Base-by-base conservation (phyloP, 1,140 invertebrate species). In the Eriosoma lanigerum region DNA sequence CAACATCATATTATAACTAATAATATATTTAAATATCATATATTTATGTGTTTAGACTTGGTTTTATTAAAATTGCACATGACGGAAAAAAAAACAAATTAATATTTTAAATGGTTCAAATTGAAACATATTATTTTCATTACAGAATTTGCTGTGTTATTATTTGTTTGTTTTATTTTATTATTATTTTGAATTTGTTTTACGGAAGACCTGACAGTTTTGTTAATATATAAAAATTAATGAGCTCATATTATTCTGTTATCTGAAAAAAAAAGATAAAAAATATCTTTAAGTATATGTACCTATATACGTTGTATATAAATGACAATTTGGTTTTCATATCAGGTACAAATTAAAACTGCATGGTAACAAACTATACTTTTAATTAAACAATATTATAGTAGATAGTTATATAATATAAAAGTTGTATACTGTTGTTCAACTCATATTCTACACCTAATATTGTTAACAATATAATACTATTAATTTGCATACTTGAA, bases 281-380 rank as follows among this genome's bases (percentile, higher is more conserved):
- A 44, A 32, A 58, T 19, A 58, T 32, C 10, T 29, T 64, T 54
- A 70, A 72, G 48, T 50, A 26, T 52, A 52, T 26, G 26, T 72
- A 52, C 26, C n/a, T 46, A 46, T 68, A 46, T 21, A 68, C 8
- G 15, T 46, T 24, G 21, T 68, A 48, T 17, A 46, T 68, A 68
- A 52, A 50, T 24, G 52, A 72, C 44, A 72, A 72, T 52, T 6
- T 44, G 75, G 54, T 38, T 26, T 62, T 46, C 24, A 46, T 38
- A 62, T 78, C 75, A 78, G 75, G 75, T 76, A 76, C 73, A 44
- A 26, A 76, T 58, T 60, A 76, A 24, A 58, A 76, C n/a, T 58
- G 32, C 19, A 15, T 76, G 54, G 73, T 76, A 76, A 76, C 54
- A 38, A 60, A 76, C 50, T 60, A 76, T 24, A 26, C 15, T 76